Evolutionary conservation across 2,113 vertebrate genomes (phyloP), one percentile per base, ranked within the genome.

Genomic region (Oncorhynchus masou): DNA sequence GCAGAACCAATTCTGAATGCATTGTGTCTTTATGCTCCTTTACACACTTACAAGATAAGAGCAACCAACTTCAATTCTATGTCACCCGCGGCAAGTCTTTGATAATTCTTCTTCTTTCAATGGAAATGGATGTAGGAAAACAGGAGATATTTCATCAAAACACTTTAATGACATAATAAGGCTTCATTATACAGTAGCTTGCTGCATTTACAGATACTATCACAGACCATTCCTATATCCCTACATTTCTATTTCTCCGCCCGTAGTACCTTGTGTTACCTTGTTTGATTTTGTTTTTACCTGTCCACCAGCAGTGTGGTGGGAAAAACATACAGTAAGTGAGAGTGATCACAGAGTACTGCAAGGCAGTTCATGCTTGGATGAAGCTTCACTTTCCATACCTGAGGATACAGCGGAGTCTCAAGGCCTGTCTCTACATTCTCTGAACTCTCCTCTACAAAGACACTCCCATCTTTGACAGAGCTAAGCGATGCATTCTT

Each of bases 401-500:
- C 66, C 65, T 57, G 72, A 68, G 59, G 71, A 86, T 79, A 19
- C 81, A 83, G 75, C 62, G 62, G 12, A 4, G 59, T 73, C 70
- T 80, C 68, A 45, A 45, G 39, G 39, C 9, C 9, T 45, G 39
- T 45, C 39, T 45, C 22, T 25, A 54, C 65, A 1, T n/a, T 1
- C 8, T 70, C 74, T 82, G 73, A 72, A 68, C 68, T 31, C 25
- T 71, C 69, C 59, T 70, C 76, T 57, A 57, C 15, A 19, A 57
- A 57, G 54, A 57, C 54, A 19, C 54, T 20, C 54, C 74, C 57
- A 71, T 29, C 60, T 15, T 57, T 57, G 54, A 81, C 59, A 74
- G 77, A 19, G 67, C 62, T 70, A 71, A 69, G 29, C 13, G 54
- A 19, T 57, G 54, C 54, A 5, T 20, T 57, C 19, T 57, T 57